A percentile compares a stretch with the other conserved stretches of the same genome.
These are phyloP conservation scores for Naso thynnoides DNA, from an alignment of 2,797 vertebrate species.

Conservation along the genomic window DNA sequence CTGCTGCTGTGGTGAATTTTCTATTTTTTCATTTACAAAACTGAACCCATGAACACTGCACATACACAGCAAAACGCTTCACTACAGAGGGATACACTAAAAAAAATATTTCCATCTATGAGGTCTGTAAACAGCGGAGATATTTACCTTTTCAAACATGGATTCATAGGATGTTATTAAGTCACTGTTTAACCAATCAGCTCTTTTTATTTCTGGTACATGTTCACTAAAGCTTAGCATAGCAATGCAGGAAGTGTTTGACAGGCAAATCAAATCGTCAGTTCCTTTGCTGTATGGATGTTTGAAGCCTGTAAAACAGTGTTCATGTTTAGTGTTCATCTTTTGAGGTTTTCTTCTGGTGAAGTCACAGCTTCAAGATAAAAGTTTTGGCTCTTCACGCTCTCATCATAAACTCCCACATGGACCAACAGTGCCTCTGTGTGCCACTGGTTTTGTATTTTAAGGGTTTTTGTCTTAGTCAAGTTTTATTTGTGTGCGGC, in stretches of 20 bases:
- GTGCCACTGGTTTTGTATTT: conserved; percentile 7
- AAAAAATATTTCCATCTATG: not conserved
- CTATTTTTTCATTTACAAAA: not conserved
- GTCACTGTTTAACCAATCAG: no score
- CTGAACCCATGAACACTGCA: conserved; percentile 1
- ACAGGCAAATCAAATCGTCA: not conserved
- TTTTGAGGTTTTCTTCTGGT: not conserved
- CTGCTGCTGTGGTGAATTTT: conserved; percentile 16
- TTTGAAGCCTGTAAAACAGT: conserved; percentile 13
- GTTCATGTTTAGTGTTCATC: not conserved
- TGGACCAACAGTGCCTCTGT: conserved; percentile 69
- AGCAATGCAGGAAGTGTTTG: conserved; percentile 1
- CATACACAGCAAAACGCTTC: not conserved
- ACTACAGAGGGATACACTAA: not conserved
- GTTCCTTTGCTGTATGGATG: not conserved
- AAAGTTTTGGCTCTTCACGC: not conserved
- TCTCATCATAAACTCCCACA: not conserved
- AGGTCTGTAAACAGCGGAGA: no score
- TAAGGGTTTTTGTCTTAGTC: conserved; percentile 17
- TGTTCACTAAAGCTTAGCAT: conserved; percentile 9
- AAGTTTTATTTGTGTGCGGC: not conserved
- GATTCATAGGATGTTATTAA: no score
- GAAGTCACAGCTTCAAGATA: not conserved
- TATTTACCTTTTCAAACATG: no score
- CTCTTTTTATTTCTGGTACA: not conserved